Evolutionary conservation across 2,888 invertebrate genomes (phyloP).

Genomic region (Acanthoscelides obtectus): DNA sequence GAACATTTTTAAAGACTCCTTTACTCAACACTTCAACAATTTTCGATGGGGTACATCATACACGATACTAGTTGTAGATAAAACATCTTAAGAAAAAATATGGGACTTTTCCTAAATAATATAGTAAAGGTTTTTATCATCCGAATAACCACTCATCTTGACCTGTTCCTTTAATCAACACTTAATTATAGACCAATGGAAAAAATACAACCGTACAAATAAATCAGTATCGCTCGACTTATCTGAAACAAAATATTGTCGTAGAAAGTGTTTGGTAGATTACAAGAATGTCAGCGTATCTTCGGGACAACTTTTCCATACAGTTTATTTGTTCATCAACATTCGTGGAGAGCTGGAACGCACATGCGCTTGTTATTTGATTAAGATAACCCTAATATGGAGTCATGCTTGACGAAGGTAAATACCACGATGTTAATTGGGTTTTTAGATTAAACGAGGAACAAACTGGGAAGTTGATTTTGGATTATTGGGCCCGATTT

Average conservation of each 20-base stretch:
- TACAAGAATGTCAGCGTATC: conserved; percentile 5
- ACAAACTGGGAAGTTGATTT: not conserved
- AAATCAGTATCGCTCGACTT: not conserved
- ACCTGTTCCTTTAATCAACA: not conserved
- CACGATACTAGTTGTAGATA: not conserved
- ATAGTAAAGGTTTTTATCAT: not conserved
- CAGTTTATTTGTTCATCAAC: conserved; percentile 11
- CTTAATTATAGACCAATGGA: not conserved
- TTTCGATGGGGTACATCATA: not conserved
- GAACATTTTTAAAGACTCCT: no score
- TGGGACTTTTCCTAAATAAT: not conserved
- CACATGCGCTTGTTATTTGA: conserved; percentile 9
- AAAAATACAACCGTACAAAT: not conserved
- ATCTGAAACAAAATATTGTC: conserved; percentile 4
- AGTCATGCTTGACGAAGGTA: conserved; percentile 8
- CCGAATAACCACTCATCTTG: not conserved
- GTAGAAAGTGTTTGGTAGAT: conserved; percentile 10
- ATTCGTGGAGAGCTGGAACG: conserved; percentile 8
- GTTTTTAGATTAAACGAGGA: conserved; percentile 13
- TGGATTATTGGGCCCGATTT: no score
- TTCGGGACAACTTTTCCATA: conserved; percentile 10
- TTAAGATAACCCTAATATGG: conserved; percentile 13
- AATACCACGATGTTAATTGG: conserved; percentile 11
- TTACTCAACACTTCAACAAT: no score
- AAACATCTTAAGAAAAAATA: not conserved